Evolutionary conservation across 2,797 vertebrate species (phyloP), one percentile per base, ranked within the genome.

Genomic region (Champsocephalus gunnari): DNA sequence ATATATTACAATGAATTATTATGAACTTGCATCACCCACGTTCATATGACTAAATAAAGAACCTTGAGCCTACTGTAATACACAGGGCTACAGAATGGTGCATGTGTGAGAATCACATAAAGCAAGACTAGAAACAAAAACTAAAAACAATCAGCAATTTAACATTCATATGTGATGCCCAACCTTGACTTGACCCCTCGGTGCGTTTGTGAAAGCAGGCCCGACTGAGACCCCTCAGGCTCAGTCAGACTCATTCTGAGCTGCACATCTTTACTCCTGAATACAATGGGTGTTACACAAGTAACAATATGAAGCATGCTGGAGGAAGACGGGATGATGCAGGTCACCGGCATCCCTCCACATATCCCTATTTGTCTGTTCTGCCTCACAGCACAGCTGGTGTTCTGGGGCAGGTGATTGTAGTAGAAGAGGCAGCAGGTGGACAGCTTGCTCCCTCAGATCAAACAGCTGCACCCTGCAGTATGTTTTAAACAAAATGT

Each of bases 381-480:
- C 84, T 73, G 79, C 69, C 61, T 72, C 80, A 75, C 43, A 54
- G 77, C 75, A 66, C 79, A 81, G 81, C 88, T 82, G 84, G 64
- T 77, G 73, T 58, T 76, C 69, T 50, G 80, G 32, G 58, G 66
- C 74, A 79, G 83, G 81, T 83, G 84, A 90, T 41, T 72, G 83
- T 53, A 73, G 83, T 53, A 72, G 75, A 62, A 62, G 69, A 59
- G 48, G 70, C 82, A 77, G 84, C 85, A 83, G 86, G 86, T 79
- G 77, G 75, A 80, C 77, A 5, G 80, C 74, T 75, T 43, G 32
- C 66, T 49, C 44, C 61, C 66, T 79, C 78, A 59, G 49, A 75
- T 85, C 82, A 75, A 87, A 82, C 80, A 83, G 82, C 81, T 80
- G 77, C 16, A 71, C 43, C 64, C 72, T 32, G 48, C 12, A 28